Conservation (phyloP, 2,113 vertebrate genomes). For the Cranoglanis bouderius region DNA sequence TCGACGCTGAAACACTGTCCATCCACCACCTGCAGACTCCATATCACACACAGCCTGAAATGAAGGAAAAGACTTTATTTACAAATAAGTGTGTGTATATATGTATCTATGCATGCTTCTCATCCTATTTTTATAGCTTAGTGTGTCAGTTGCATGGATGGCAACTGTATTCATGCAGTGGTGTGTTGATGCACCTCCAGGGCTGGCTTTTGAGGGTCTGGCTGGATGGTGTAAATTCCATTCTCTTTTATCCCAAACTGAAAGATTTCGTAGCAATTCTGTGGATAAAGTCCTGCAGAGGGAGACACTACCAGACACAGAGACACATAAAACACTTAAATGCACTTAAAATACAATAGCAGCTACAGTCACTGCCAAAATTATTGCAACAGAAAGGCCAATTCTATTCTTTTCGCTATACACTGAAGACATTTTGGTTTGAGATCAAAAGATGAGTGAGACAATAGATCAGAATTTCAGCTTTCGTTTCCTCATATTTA, state of each 20-base stretch:
- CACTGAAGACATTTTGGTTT: too few relatives aligned
- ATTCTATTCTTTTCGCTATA: too few relatives aligned
- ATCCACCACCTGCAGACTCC: conserved; percentile 75
- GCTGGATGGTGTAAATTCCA: conserved; percentile 82
- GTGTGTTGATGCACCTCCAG: conserved; percentile 70
- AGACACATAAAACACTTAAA: conserved; percentile 25
- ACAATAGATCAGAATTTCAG: too few relatives aligned
- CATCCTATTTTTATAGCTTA: neutral
- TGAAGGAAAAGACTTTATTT: conserved; percentile 46
- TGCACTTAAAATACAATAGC: conserved; percentile 22
- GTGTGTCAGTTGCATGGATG: too few relatives aligned
- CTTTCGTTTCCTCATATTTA: too few relatives aligned
- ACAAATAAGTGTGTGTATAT: conserved; percentile 5
- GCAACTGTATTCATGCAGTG: conserved; percentile 49
- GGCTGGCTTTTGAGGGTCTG: conserved; percentile 68
- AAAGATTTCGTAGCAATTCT: conserved; percentile 79
- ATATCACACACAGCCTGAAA: conserved; percentile 79
- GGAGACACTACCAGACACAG: conserved; percentile 62
- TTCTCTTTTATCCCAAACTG: conserved; percentile 77
- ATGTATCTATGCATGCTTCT: neutral
- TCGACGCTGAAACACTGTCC: conserved; percentile 78
- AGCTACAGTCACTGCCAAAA: neutral
- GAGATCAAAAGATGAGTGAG: too few relatives aligned
- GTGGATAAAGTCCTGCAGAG: conserved; percentile 70
- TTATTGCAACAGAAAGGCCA: too few relatives aligned